phyloP scores from a whole-genome alignment of 2,113 vertebrate species.

The Capra hircus region DNA sequence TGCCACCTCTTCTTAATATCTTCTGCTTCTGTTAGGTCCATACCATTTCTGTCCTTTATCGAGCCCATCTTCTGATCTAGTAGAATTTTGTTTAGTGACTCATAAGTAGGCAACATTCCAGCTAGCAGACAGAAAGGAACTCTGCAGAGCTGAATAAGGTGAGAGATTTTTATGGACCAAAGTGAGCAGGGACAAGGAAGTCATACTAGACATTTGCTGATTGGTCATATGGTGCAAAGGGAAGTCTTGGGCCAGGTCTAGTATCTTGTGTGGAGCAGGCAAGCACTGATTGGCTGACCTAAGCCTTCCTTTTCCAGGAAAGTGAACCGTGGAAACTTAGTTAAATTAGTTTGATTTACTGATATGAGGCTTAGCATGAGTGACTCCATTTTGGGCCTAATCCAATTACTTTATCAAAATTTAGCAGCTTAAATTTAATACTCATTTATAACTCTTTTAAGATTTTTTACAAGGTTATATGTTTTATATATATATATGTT shows the following conservation, averaged over 20 bases:
- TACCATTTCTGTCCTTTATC: too few relatives aligned
- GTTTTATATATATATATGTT: background rate
- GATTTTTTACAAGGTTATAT: background rate
- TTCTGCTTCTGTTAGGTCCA: too few relatives aligned
- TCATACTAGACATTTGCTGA: background rate
- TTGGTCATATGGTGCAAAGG: background rate
- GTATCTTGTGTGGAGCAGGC: background rate
- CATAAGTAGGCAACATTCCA: background rate
- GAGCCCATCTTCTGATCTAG: too few relatives aligned
- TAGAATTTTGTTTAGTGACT: background rate
- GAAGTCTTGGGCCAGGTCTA: background rate
- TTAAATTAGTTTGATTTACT: background rate
- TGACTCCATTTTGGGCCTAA: background rate
- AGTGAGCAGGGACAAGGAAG: background rate
- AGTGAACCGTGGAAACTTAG: background rate
- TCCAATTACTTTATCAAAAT: background rate
- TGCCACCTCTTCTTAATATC: too few relatives aligned
- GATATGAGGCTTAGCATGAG: background rate
- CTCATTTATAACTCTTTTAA: background rate
- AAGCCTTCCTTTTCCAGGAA: background rate
- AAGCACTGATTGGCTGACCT: background rate
- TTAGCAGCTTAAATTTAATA: background rate
- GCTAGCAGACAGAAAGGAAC: background rate
- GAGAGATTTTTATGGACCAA: background rate
- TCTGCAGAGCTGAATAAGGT: background rate